These are phyloP conservation scores for Ditylenchus dipsaci DNA, from an alignment of 1,140 invertebrate species.

Conservation along the genomic window DNA sequence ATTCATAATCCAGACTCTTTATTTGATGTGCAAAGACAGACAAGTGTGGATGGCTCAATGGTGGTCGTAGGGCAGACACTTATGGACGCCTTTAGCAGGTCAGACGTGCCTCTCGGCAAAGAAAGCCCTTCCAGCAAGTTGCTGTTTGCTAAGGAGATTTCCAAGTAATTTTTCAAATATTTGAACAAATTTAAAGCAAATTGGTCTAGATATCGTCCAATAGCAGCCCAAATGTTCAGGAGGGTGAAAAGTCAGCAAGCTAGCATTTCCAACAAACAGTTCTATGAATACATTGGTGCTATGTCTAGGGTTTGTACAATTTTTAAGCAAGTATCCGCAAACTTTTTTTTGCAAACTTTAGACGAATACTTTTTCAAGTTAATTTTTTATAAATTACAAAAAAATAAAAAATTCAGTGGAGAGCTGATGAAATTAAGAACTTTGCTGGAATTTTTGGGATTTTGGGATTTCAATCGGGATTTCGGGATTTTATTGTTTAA, in stretches of 20 bases:
- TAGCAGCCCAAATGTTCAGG: conserved; percentile 36
- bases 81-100: conserved; percentile 85
- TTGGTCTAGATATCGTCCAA: conserved; percentile 35
- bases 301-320: conserved; percentile 31
- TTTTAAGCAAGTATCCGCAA: conserved; percentile 1
- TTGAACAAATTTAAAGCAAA: background rate
- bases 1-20: conserved; percentile 95
- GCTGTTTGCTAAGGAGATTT: conserved; percentile 52
- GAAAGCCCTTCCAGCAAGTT: conserved; percentile 91
- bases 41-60: conserved; percentile 81
- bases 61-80: conserved; percentile 92
- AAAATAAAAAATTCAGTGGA: no score
- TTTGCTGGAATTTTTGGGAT: no score
- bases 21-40: conserved; percentile 88
- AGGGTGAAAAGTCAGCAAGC: conserved; percentile 30
- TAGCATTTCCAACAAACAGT: conserved; percentile 30
- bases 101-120: conserved; percentile 66
- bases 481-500: no score
- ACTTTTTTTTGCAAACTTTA: no score
- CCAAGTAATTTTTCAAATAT: conserved; percentile 8
- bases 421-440: no score
- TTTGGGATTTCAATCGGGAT: no score
- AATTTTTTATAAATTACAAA: no score
- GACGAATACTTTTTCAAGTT: no score
- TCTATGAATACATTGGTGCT: conserved; percentile 41